Conservation (phyloP, 2,888 invertebrate species). For the Euphydryas editha region DNA sequence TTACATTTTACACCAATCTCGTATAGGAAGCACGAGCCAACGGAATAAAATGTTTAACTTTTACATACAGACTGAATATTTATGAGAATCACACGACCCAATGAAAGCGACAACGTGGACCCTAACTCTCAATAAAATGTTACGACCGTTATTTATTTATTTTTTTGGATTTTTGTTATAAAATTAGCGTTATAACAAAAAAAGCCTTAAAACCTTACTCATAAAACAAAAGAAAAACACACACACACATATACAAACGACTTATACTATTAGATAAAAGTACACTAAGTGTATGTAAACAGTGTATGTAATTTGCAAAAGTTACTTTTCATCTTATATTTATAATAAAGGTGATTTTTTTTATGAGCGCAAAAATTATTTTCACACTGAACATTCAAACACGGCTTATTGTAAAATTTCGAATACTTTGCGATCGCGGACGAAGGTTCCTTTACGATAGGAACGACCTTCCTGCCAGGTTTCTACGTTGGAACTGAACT, state of each 20-base stretch:
- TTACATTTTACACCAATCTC: not conserved
- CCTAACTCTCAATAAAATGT: slow-evolving; percentile 34
- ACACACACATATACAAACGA: no score
- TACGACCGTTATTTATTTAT: slow-evolving; percentile 23
- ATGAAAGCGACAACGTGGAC: slow-evolving; percentile 34
- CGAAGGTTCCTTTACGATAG: slow-evolving; percentile 36
- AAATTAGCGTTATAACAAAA: slow-evolving; percentile 13
- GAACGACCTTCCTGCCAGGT: slow-evolving; percentile 58
- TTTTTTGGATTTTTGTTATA: slow-evolving; percentile 20
- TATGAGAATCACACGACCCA: slow-evolving; percentile 35
- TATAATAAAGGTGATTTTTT: slow-evolving; percentile 1
- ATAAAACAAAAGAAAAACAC: no score
- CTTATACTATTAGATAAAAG: not conserved
- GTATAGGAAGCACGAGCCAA: not conserved
- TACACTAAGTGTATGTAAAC: not conserved
- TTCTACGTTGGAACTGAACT: slow-evolving; percentile 64
- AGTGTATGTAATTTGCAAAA: not conserved
- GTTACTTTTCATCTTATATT: not conserved
- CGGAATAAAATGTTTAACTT: slow-evolving; percentile 29
- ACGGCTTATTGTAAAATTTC: slow-evolving; percentile 32
- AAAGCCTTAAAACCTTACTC: not conserved
- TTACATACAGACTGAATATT: slow-evolving; percentile 33
- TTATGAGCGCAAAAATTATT: slow-evolving; percentile 3
- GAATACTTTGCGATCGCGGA: slow-evolving; percentile 51
- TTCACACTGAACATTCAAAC: slow-evolving; percentile 17